Conservation (phyloP, 37 sponge, comb jelly and placozoan species). For the Eunapius fragilis region DNA sequence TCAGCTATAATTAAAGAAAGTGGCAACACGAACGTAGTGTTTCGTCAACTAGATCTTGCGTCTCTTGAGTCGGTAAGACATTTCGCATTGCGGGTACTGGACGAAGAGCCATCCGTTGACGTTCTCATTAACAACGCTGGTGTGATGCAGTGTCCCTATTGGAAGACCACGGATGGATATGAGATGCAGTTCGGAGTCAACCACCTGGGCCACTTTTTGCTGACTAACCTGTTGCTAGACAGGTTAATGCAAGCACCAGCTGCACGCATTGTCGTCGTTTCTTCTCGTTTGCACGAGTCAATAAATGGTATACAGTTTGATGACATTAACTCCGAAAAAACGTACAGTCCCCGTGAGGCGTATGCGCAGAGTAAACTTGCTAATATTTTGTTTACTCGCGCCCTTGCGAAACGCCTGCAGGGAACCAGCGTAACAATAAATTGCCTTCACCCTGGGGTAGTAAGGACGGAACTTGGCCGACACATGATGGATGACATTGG, state of each 20-base stretch:
- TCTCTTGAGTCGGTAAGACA: conserved; percentile 64
- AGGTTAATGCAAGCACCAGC: conserved; percentile 66
- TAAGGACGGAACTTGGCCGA: conserved; percentile 62
- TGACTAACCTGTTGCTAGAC: conserved; percentile 85
- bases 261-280: conserved; percentile 71
- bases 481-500: not conserved
- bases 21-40: conserved; percentile 53
- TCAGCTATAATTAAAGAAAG: conserved; percentile 47
- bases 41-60: conserved; percentile 68
- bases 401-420: conserved; percentile 50
- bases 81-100: conserved; percentile 54
- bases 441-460: conserved; percentile 69
- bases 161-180: conserved; percentile 77
- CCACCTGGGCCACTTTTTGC: conserved; percentile 91
- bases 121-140: conserved; percentile 96
- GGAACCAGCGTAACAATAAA: conserved; percentile 71
- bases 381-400: conserved; percentile 75
- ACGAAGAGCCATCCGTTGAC: conserved; percentile 63
- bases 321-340: conserved; percentile 50
- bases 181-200: conserved; percentile 89
- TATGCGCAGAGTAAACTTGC: conserved; percentile 84
- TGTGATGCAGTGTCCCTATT: conserved; percentile 61
- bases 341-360: conserved; percentile 15
- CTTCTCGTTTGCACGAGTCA: conserved; percentile 46
- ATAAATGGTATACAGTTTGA: conserved; percentile 61